Percentiles rank a stretch among this genome's conserved stretches.
Conservation (phyloP, 2,888 invertebrate species). For the Steinernema carpocapsae region DNA sequence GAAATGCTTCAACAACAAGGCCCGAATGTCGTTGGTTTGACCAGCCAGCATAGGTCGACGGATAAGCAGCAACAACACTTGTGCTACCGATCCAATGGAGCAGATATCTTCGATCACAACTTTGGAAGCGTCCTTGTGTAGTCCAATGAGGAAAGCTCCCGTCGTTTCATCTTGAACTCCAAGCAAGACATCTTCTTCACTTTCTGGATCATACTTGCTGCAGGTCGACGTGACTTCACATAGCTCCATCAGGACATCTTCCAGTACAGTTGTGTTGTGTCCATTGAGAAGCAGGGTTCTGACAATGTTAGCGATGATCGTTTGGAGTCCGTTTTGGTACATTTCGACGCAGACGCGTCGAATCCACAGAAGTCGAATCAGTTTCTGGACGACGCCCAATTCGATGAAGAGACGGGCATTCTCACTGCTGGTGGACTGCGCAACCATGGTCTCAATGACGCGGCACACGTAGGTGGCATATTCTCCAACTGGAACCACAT, state of each 20-base stretch:
- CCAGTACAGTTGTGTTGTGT: slow-evolving; percentile 15
- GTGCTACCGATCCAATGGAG: slow-evolving; percentile 2
- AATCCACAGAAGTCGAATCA: background rate
- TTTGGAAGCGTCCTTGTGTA: background rate
- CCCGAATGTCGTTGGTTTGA: slow-evolving; percentile 13
- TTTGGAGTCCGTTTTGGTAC: slow-evolving; percentile 19
- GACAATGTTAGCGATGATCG: background rate
- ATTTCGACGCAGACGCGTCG: slow-evolving; percentile 10
- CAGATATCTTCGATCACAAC: slow-evolving; percentile 5
- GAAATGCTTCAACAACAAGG: slow-evolving; percentile 26
- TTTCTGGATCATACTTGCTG: slow-evolving; percentile 32
- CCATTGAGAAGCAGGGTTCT: slow-evolving; percentile 12
- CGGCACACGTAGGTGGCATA: slow-evolving; percentile 11
- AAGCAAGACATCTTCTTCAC: slow-evolving; percentile 34
- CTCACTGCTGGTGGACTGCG: background rate
- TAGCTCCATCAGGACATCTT: slow-evolving; percentile 8
- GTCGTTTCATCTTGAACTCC: background rate
- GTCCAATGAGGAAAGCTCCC: background rate
- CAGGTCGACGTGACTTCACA: background rate
- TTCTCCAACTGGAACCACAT: slow-evolving; percentile 7
- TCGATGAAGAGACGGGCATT: slow-evolving; percentile 24
- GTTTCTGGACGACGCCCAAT: slow-evolving; percentile 17
- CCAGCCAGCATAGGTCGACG: background rate
- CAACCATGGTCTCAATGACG: slow-evolving; percentile 10
- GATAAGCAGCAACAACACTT: background rate